Evolutionary conservation across 1,140 invertebrate genomes (phyloP).

Genomic region (Drosophila nasuta): DNA sequence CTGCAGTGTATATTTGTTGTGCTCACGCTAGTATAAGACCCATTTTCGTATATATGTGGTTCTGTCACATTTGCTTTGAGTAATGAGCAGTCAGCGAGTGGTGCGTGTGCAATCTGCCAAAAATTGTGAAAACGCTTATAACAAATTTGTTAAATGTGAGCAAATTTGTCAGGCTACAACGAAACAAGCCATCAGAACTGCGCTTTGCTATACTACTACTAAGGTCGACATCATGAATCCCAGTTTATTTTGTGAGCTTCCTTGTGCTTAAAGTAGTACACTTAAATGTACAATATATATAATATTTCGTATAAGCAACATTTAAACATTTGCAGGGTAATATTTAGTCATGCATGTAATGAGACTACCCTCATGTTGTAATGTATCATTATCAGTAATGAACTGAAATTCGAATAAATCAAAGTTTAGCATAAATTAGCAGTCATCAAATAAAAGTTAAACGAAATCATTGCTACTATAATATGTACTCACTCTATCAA

Average conservation of each 20-base stretch:
- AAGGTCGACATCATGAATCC: background rate
- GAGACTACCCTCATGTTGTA: too few relatives aligned
- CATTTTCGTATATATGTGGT: slow-evolving; percentile 35
- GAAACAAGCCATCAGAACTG: background rate
- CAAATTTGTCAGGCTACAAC: slow-evolving; percentile 57
- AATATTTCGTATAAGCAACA: too few relatives aligned
- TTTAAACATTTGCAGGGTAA: too few relatives aligned
- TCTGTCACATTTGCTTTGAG: slow-evolving; percentile 59
- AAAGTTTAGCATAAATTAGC: background rate
- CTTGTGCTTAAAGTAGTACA: too few relatives aligned
- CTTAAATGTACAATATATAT: too few relatives aligned
- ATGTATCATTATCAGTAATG: too few relatives aligned
- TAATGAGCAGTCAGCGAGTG: slow-evolving; percentile 55
- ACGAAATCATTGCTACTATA: background rate
- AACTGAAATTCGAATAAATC: background rate
- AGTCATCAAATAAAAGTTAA: background rate
- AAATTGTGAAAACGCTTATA: slow-evolving; percentile 62
- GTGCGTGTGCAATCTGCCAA: slow-evolving; percentile 31
- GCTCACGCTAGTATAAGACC: slow-evolving; percentile 1
- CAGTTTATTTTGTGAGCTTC: background rate
- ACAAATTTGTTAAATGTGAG: slow-evolving; percentile 68
- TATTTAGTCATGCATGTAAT: too few relatives aligned
- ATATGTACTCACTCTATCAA: slow-evolving; percentile 4
- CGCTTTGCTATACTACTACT: background rate
- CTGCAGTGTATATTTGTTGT: slow-evolving; percentile 21